phyloP scores from a whole-genome alignment of 2,797 vertebrate genomes.

The Enteromius thamalakanensis region DNA sequence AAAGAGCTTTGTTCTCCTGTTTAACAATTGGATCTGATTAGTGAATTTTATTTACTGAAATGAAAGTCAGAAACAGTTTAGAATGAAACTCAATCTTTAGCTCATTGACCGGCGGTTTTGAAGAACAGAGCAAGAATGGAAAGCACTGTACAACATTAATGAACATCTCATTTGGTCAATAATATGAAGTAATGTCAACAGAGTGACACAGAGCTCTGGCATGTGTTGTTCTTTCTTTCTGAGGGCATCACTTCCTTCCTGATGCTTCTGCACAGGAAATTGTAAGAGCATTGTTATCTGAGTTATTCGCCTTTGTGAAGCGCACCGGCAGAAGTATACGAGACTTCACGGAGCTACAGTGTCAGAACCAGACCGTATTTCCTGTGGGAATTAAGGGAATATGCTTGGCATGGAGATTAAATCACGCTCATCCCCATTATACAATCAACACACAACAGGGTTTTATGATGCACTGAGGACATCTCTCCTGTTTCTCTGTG shows the following conservation, averaged over 20 bases:
- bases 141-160: background rate
- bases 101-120: background rate
- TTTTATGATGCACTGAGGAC: background rate
- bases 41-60: background rate
- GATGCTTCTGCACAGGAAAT: constrained; percentile 30
- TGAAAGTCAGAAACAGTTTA: background rate
- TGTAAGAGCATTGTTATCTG: background rate
- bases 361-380: background rate
- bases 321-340: background rate
- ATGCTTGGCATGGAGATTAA: background rate
- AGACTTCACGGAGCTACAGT: background rate
- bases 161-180: background rate
- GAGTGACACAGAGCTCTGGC: constrained; percentile 21
- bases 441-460: background rate
- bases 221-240: constrained; percentile 46
- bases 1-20: background rate
- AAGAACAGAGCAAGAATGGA: background rate
- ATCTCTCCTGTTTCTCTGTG: background rate
- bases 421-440: background rate
- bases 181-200: constrained; percentile 36
- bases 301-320: background rate
- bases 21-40: background rate
- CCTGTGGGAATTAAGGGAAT: constrained; percentile 31
- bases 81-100: background rate
- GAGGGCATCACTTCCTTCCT: constrained; percentile 39